Evolutionary conservation across 2,888 invertebrate species (phyloP).

Genomic region (Zaprionus lineosus): DNA sequence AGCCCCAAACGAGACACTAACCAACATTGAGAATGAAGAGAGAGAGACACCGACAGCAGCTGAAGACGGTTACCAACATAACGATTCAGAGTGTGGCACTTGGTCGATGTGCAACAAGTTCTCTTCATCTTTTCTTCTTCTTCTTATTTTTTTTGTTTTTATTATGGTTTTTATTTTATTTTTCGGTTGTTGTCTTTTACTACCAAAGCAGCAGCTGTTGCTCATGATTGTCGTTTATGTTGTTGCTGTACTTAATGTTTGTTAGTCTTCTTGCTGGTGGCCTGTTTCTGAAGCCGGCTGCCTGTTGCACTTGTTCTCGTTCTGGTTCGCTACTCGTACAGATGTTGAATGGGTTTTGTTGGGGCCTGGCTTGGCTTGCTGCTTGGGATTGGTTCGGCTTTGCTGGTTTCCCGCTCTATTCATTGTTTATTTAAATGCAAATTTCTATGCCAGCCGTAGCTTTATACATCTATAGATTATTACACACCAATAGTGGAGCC

Average conservation of each 20-base stretch:
- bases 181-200: constrained; percentile 27
- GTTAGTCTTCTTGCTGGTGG: constrained; percentile 35
- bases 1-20: constrained; percentile 27
- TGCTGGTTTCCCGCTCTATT: constrained; percentile 24
- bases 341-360: constrained; percentile 15
- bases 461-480: too few relatives aligned
- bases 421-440: constrained; percentile 44
- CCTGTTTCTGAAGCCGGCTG: constrained; percentile 45
- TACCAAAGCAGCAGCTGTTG: constrained; percentile 46
- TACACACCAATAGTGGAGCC: too few relatives aligned
- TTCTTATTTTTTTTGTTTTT: constrained; percentile 3
- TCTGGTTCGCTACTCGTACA: constrained; percentile 37
- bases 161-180: constrained; percentile 1
- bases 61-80: not conserved
- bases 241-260: constrained; percentile 16
- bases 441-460: constrained; percentile 30
- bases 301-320: constrained; percentile 54
- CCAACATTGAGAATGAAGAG: not conserved
- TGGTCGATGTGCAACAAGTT: constrained; percentile 58
- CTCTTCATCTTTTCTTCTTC: constrained; percentile 15
- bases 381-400: constrained; percentile 39
- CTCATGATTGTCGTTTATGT: constrained; percentile 15
- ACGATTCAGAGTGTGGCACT: constrained; percentile 41
- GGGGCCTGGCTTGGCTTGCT: constrained; percentile 13
- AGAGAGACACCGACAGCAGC: not conserved